Percentiles rank a stretch among this genome's conserved stretches.
Conservation (phyloP, 2,113 vertebrate species). For the Galbula dea region DNA sequence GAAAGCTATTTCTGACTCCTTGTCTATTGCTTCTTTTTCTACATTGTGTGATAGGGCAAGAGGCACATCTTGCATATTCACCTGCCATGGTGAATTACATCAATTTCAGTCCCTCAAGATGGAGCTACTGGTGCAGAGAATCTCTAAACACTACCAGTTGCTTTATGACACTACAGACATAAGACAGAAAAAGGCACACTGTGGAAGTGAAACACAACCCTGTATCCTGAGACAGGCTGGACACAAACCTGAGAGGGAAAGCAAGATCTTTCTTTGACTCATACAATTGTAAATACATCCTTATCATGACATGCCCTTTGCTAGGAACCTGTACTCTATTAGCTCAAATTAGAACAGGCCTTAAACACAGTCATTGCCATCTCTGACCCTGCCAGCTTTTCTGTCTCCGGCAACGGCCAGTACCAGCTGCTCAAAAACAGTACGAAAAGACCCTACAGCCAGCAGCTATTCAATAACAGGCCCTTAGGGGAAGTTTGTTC, state of each 20-base stretch:
- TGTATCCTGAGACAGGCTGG: not conserved
- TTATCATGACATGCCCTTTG: not conserved
- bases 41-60: conserved; percentile 1
- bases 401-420: not conserved
- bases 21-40: conserved; percentile 25
- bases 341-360: not conserved
- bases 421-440: not conserved
- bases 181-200: not conserved
- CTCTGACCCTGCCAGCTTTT: conserved; percentile 1
- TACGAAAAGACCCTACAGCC: not conserved
- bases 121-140: conserved; percentile 47
- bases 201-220: not conserved
- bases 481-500: conserved; percentile 27
- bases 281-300: not conserved
- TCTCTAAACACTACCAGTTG: conserved; percentile 56
- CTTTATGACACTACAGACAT: conserved; percentile 21
- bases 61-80: conserved; percentile 58
- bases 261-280: not conserved
- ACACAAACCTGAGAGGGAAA: not conserved
- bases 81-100: conserved; percentile 64
- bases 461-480: conserved; percentile 26
- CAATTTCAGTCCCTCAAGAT: conserved; percentile 52
- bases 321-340: not conserved
- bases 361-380: not conserved
- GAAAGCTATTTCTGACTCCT: not conserved